Conservation (phyloP, 2,888 invertebrate genomes). For the Heliconius ismenius region DNA sequence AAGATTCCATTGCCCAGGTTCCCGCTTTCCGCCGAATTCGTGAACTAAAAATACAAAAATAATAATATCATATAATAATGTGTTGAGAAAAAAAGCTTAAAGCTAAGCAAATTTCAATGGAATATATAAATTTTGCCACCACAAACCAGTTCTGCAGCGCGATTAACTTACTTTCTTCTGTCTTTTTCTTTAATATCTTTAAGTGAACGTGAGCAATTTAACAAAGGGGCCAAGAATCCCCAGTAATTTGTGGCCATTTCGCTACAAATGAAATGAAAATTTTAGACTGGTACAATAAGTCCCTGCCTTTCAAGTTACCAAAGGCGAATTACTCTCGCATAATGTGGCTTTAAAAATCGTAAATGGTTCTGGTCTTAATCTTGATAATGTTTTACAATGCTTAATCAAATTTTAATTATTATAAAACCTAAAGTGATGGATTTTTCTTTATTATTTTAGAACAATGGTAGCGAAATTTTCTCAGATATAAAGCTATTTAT, state of each 20-base stretch:
- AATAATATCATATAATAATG: too few relatives aligned
- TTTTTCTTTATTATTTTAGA: neutral
- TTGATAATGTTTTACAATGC: conserved; percentile 3
- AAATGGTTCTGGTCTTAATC: conserved; percentile 1
- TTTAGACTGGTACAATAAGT: conserved; percentile 64
- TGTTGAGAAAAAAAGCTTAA: too few relatives aligned
- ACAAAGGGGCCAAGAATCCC: conserved; percentile 69
- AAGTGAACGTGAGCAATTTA: conserved; percentile 78
- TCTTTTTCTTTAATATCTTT: conserved; percentile 74
- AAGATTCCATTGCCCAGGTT: too few relatives aligned
- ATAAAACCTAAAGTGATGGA: neutral
- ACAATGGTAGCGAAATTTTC: neutral
- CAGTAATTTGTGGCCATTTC: conserved; percentile 73
- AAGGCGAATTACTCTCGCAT: conserved; percentile 30
- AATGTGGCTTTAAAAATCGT: conserved; percentile 29
- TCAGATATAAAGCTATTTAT: neutral
- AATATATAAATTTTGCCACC: conserved; percentile 29
- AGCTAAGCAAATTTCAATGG: neutral
- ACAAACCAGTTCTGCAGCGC: conserved; percentile 39
- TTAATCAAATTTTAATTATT: conserved; percentile 10
- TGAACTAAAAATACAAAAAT: too few relatives aligned
- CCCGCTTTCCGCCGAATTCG: too few relatives aligned
- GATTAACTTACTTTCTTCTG: conserved; percentile 66
- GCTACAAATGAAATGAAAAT: conserved; percentile 75
- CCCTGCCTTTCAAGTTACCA: conserved; percentile 36